Percentiles rank a stretch among this genome's conserved stretches.
Evolutionary conservation across 2,113 vertebrate species (phyloP).

Genomic region (Myotis yumanensis): DNA sequence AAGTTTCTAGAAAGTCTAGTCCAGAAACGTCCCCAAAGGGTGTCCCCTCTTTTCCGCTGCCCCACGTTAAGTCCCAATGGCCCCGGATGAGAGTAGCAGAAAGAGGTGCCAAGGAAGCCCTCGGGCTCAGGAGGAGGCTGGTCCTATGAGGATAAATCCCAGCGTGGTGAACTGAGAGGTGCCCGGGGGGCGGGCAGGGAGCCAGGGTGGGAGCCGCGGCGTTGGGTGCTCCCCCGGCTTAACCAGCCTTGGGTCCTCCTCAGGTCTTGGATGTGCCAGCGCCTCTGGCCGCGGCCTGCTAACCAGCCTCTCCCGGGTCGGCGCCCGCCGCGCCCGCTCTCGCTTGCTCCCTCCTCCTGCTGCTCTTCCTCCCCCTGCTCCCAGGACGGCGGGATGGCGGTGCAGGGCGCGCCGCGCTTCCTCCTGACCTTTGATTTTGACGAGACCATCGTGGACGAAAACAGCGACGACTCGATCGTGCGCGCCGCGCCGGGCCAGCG

Average conservation of each 20-base stretch:
- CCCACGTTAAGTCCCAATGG: not conserved
- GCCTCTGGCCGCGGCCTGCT: conserved; percentile 65
- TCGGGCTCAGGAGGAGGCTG: not conserved
- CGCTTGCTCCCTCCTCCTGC: conserved; percentile 67
- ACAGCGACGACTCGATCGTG: conserved; percentile 92
- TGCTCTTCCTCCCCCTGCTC: conserved; percentile 65
- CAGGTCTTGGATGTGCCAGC: conserved; percentile 75
- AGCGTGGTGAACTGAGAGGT: not conserved
- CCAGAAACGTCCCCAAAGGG: not conserved
- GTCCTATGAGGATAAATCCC: not conserved
- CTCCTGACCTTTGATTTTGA: conserved; percentile 98
- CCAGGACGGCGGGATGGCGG: conserved; percentile 88
- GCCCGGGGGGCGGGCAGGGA: not conserved
- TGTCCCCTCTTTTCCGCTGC: not conserved
- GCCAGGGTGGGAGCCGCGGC: not conserved
- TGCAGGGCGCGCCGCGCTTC: conserved; percentile 84
- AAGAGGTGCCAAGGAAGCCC: not conserved
- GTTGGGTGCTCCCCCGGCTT: not conserved
- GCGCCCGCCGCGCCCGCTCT: conserved; percentile 72
- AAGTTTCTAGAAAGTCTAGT: not conserved
- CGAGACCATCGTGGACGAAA: conserved; percentile 95
- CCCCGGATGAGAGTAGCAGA: not conserved
- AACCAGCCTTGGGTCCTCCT: conserved; percentile 76
- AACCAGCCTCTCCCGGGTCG: conserved; percentile 71
- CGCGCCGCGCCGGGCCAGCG: conserved; percentile 88